These are phyloP conservation scores for Lepidotrigona ventralis DNA, from an alignment of 1,140 invertebrate genomes.

Conservation along the genomic window DNA sequence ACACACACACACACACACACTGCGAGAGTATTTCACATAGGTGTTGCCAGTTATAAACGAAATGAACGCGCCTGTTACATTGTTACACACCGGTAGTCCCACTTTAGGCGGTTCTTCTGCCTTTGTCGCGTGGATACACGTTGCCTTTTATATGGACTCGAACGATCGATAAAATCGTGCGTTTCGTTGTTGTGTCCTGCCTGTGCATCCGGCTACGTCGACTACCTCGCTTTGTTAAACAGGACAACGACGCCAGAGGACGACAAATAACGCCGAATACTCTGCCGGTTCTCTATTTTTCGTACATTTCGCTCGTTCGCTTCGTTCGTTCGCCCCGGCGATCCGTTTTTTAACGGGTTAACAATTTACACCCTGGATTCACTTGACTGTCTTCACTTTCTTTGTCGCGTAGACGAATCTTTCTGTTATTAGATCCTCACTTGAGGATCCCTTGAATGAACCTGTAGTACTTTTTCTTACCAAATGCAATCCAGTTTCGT, in stretches of 20 bases:
- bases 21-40: not conserved
- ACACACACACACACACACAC: not conserved
- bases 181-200: conserved; percentile 19
- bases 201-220: conserved; percentile 2
- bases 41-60: conserved; percentile 12
- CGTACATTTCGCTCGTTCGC: not conserved
- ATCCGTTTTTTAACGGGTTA: no score
- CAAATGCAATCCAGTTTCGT: no score
- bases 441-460: no score
- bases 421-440: no score
- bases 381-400: no score
- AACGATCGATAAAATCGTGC: conserved; percentile 32
- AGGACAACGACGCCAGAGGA: not conserved
- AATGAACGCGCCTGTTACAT: conserved; percentile 12
- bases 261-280: conserved; percentile 9
- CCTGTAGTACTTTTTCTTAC: no score
- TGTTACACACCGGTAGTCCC: conserved; percentile 30
- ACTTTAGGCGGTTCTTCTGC: conserved; percentile 29
- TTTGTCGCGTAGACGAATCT: no score
- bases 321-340: not conserved
- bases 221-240: conserved; percentile 24
- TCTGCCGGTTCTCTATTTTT: not conserved
- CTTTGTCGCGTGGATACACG: conserved; percentile 25
- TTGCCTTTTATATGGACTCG: not conserved
- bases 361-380: no score